phyloP scores from a whole-genome alignment of 35 echinoderm and acorn worm genomes.

The Anneissia japonica region DNA sequence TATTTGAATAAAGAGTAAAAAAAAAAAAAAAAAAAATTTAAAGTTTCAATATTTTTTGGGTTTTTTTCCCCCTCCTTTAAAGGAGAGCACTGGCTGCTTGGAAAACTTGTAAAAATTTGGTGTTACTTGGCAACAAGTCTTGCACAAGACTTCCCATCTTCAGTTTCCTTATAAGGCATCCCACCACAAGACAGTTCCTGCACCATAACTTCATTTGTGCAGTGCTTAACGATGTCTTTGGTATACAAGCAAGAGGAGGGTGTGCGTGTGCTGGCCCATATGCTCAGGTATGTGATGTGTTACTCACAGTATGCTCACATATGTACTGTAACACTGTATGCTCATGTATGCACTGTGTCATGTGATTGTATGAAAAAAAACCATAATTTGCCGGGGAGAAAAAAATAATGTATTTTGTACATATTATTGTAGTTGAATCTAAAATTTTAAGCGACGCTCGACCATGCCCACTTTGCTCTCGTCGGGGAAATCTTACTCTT shows the following conservation, averaged over 20 bases:
- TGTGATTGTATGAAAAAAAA: neutral
- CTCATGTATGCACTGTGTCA: neutral
- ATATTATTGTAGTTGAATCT: no score
- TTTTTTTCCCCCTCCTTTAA: no score
- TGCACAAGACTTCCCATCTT: slow-evolving; percentile 71
- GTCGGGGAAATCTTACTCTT: no score
- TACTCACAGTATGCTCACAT: neutral
- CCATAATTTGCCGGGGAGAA: no score
- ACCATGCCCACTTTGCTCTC: no score
- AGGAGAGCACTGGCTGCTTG: slow-evolving; percentile 54
- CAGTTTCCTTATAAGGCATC: slow-evolving; percentile 78
- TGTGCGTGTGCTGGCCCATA: slow-evolving; percentile 98
- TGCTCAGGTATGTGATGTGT: slow-evolving; percentile 60
- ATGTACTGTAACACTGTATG: neutral
- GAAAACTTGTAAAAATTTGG: slow-evolving; percentile 45
- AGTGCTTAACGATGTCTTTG: slow-evolving; percentile 85
- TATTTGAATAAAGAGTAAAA: no score
- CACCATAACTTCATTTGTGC: slow-evolving; percentile 95
- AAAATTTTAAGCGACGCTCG: no score
- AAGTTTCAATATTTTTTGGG: no score
- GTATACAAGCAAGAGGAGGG: slow-evolving; percentile 80
- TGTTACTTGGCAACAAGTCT: slow-evolving; percentile 66
- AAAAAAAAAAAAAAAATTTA: no score
- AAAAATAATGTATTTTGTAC: no score
- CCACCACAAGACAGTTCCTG: slow-evolving; percentile 63